Base-by-base conservation (phyloP, 2,797 vertebrate species). In the Onychomys arenicola region DNA sequence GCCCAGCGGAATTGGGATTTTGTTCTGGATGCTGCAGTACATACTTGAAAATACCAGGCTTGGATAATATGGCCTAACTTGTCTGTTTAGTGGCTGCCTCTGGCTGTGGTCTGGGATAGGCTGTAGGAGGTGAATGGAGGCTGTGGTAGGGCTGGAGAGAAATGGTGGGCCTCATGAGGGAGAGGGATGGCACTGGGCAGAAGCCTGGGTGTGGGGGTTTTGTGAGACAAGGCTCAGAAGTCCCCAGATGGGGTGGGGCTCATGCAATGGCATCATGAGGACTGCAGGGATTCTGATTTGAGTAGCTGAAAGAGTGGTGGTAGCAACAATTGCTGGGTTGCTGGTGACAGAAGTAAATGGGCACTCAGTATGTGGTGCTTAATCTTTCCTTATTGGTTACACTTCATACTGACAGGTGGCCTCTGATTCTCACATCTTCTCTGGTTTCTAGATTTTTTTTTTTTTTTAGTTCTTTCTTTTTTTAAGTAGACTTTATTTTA, bases 311-410 rank as follows among this genome's bases (percentile, higher is more conserved):
- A 17, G 63, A 59, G 34, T 34, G 1, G 43, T 7, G 10, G 21
- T 21, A 19, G 2, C 40, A 10, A 32, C 40, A 5, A 0, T 37
- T 32, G 5, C 17, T 2, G 3, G 34, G 6, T 13, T 1, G 0
- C 25, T 17, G 2, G 3, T 2, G 0, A n/a, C 0, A 12, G 6
- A 27, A 1, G 3, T 34, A 37, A 5, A 1, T 65, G 49, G 27
- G 49, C 32, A 1, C 10, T 23, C 16, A 3, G 10, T 6, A 16
- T 32, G 59, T n/a, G 40, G 7, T 9, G 6, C 69, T 13, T 32
- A 43, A 5, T 59, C 19, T 87, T 69, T 77, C 49, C 57, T 82
- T 17, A 0, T 4, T 67, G 81, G 13, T 25, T 34, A 1, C 49
- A 10, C 49, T 32, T 55, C 43, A 4, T 4, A 25, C n/a, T 17